Conservation (phyloP, 2,888 invertebrate genomes). For the Leptothorax acervorum region DNA sequence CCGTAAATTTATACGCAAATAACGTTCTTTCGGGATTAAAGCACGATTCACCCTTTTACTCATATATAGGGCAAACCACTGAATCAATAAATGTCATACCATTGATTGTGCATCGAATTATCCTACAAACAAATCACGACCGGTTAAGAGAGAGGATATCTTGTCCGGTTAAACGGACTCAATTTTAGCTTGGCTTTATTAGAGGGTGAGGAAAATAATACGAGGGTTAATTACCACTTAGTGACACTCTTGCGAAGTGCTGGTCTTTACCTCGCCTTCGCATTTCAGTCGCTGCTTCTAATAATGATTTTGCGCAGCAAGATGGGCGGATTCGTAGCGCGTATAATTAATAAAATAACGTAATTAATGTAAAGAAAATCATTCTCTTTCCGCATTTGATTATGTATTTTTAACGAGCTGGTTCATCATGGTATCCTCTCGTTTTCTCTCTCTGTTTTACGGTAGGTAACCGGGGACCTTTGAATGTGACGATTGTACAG, state of each 20-base stretch:
- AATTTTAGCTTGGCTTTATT: constrained; percentile 63
- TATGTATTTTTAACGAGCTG: constrained; percentile 18
- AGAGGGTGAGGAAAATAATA: constrained; percentile 59
- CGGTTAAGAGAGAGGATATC: background rate
- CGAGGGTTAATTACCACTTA: constrained; percentile 76
- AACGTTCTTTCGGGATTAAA: constrained; percentile 4
- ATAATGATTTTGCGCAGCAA: constrained; percentile 43
- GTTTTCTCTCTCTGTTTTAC: constrained; percentile 62
- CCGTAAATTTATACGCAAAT: background rate
- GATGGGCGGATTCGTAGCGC: too few relatives aligned
- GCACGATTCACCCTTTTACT: background rate
- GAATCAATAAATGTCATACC: constrained; percentile 53
- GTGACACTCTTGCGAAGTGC: constrained; percentile 54
- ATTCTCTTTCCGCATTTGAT: background rate
- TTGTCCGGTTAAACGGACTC: constrained; percentile 51
- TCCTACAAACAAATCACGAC: constrained; percentile 10
- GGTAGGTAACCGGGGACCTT: constrained; percentile 84
- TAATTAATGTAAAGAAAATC: background rate
- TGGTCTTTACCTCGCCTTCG: background rate
- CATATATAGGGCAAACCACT: background rate
- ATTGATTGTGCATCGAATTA: constrained; percentile 37
- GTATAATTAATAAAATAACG: background rate
- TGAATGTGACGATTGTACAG: constrained; percentile 83
- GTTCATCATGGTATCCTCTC: constrained; percentile 52
- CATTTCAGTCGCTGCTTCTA: constrained; percentile 9